These are phyloP conservation scores for Pyxicephalus adspersus DNA, from an alignment of 2,113 vertebrate genomes.

Conservation along the genomic window DNA sequence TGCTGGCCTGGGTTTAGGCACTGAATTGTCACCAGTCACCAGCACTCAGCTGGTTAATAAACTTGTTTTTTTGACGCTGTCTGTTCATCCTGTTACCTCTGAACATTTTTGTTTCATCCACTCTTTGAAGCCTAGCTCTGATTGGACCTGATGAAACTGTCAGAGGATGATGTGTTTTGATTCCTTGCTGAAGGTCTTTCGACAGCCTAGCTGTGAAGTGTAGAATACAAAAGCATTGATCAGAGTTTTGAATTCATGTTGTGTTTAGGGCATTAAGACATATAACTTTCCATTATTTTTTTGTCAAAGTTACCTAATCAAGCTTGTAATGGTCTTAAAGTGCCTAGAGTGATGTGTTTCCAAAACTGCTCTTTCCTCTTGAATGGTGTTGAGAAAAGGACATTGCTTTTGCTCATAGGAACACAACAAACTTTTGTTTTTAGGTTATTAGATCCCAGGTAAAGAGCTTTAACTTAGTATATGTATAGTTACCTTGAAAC, in stretches of 20 bases:
- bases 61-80: slow-evolving; percentile 10
- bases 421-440: too few species aligned
- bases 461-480: too few species aligned
- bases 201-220: slow-evolving; percentile 40
- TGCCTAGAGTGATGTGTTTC: too few species aligned
- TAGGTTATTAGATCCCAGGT: too few species aligned
- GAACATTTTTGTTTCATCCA: slow-evolving; percentile 44
- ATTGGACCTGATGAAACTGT: slow-evolving; percentile 44
- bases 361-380: too few species aligned
- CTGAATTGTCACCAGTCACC: background rate
- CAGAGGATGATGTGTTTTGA: slow-evolving; percentile 50
- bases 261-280: slow-evolving; percentile 44
- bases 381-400: too few species aligned
- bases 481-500: too few species aligned
- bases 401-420: too few species aligned
- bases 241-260: slow-evolving; percentile 43
- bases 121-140: slow-evolving; percentile 39
- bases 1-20: background rate
- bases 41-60: slow-evolving; percentile 3
- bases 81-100: slow-evolving; percentile 35
- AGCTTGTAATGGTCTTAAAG: background rate
- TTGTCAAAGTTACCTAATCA: background rate
- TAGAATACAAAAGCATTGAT: slow-evolving; percentile 46
- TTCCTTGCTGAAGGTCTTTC: slow-evolving; percentile 39
- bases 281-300: slow-evolving; percentile 15